Evolutionary conservation across 2,113 vertebrate species (phyloP).

Genomic region (Paradisaea rubra): DNA sequence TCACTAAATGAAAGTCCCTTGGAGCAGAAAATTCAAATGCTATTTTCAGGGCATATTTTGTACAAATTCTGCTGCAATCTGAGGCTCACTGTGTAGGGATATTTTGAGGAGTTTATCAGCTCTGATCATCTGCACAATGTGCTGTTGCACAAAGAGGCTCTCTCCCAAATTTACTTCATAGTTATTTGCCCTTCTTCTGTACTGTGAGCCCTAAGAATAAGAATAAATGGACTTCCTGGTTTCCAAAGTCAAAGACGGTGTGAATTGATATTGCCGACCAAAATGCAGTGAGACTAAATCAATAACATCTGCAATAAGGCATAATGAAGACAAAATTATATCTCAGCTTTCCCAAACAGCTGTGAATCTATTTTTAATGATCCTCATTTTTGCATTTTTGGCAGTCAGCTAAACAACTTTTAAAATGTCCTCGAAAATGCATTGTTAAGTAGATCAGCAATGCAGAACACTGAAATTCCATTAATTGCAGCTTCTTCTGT

Average conservation of each 20-base stretch:
- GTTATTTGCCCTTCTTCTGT: not conserved
- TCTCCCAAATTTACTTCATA: not conserved
- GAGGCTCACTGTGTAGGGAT: not conserved
- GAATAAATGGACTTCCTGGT: slow-evolving; percentile 56
- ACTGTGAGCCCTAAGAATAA: not conserved
- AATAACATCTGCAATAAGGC: slow-evolving; percentile 83
- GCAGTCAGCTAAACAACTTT: slow-evolving; percentile 80
- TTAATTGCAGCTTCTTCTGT: slow-evolving; percentile 71
- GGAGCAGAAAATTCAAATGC: not conserved
- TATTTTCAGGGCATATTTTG: not conserved
- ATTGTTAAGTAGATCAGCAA: slow-evolving; percentile 77
- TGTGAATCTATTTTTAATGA: slow-evolving; percentile 83
- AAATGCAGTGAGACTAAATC: slow-evolving; percentile 74
- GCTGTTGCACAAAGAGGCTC: not conserved
- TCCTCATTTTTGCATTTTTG: slow-evolving; percentile 77
- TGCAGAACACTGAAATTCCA: slow-evolving; percentile 62
- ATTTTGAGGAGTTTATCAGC: not conserved
- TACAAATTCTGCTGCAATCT: not conserved
- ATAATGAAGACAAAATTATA: slow-evolving; percentile 83
- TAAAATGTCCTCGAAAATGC: slow-evolving; percentile 75
- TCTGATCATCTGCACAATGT: not conserved
- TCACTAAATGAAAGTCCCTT: not conserved
- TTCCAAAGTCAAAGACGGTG: slow-evolving; percentile 67
- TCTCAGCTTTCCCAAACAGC: slow-evolving; percentile 77
- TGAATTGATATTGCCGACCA: slow-evolving; percentile 63